Evolutionary conservation across 2,888 invertebrate genomes (phyloP), one percentile per base, ranked within the genome.

Genomic region (Magallana nippona): DNA sequence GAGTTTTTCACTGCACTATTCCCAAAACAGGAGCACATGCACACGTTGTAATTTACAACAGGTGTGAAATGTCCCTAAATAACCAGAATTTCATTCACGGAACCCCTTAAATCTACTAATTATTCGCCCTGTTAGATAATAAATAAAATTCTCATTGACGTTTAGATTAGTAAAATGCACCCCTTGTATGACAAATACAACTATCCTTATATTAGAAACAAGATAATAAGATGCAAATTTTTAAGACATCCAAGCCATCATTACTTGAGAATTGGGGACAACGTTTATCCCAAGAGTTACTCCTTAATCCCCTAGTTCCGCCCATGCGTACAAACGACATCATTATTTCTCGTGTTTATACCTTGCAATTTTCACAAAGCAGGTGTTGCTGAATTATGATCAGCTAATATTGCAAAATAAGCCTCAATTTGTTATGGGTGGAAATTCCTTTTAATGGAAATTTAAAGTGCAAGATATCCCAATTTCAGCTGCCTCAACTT

Each of bases 41-140:
- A 44, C 44, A 3, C 44, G 5, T 44, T 44, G 44, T 44, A 44
- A 44, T 44, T 44, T 44, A 44, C 44, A 44, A 44, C 44, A 44
- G 44, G 44, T 44, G 44, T 44, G 44, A 44, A 44, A 44, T 44
- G 44, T 44, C 44, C 44, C 44, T 44, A 44, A 44, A 44, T 44
- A 44, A 44, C 44, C 44, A 44, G 44, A 44, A 44, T 44, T 44
- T 44, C 44, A 44, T 44, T 44, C 44, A 44, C 44, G 44, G 44
- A 44, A 44, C 44, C 44, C 27, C 71, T 71, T 71, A 27, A 71
- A 71, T 71, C 71, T 27, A 27, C 27, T 15, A 71, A 71, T 71
- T 71, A 71, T 71, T 32, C 27, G 15, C 71, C 71, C 32, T 71
- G 13, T 13, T 32, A 71, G 22, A 17, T 71, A 8, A 44, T 44